Evolutionary conservation across 64 coral and sea anemone species (phyloP), one percentile per base, ranked within the genome.

Genomic region (Actinia equina): DNA sequence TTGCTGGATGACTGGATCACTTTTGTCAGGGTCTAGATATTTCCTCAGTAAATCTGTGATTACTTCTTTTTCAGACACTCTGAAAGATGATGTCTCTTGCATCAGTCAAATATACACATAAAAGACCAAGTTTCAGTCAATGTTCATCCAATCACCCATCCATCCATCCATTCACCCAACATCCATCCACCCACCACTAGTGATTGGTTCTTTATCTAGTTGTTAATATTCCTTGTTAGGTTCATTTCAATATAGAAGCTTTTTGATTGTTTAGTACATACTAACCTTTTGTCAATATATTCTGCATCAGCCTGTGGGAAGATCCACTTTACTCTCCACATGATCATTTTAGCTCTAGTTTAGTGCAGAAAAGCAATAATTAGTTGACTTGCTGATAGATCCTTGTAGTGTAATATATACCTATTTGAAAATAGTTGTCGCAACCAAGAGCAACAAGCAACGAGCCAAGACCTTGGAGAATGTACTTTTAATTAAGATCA

Each of bases 241-340:
- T 49, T 49, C 46, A 49, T 49, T 49, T 49, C 46, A 49, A 49
- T 49, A 49, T 49, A 0, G 46, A 1, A 49, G 46, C 55, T 57
- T 57, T 57, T 14, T 57, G 13, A 57, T 74, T 74, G 22, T 15
- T n/a, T n/a, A 74, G 26, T 78, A 43, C 4, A 0, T 43, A 64
- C 61, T 59, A 22, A 96, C 94, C 91, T 57, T 85, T 84, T 79
- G 64, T 96, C 91, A 19, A 87, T 53, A 64, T 96, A 96, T 69
- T 91, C 94, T 8, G 86, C 20, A 19, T 89, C 88, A 80, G 91
- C 84, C 58, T 96, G 91, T 22, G 94, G 88, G 44, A 96, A 96
- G 14, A 88, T 14, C 94, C 94, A 96, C 17, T 52, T 83, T 22
- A 96, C 57, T 65, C 94, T 86, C 94, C 94, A 95, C 87, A 89